These are phyloP conservation scores for Lepidochitona cinerea DNA, from an alignment of 2,888 invertebrate genomes.

Conservation along the genomic window DNA sequence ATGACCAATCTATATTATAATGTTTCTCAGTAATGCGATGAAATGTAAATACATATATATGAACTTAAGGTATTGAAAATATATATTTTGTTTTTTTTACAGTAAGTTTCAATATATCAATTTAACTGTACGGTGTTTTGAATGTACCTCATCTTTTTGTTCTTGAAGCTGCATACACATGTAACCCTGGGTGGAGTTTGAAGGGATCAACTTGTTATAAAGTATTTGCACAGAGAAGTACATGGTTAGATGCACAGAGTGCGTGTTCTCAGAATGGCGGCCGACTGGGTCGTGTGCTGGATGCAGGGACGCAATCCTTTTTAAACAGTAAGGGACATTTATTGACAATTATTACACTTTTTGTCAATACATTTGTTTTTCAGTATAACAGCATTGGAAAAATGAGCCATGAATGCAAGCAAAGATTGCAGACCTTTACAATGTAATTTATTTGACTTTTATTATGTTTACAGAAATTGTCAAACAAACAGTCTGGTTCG, in stretches of 20 bases:
- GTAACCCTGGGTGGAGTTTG: neutral
- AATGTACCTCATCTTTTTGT: too few relatives aligned
- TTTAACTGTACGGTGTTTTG: too few relatives aligned
- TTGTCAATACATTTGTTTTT: neutral
- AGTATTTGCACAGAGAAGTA: neutral
- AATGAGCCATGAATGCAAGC: neutral
- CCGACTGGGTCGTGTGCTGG: neutral
- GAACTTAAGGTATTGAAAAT: too few relatives aligned
- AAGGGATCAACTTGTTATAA: neutral
- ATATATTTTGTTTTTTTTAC: too few relatives aligned
- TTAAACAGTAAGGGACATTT: neutral
- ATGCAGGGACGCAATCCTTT: neutral
- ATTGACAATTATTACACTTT: neutral
- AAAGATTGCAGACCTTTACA: neutral
- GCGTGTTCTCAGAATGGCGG: neutral
- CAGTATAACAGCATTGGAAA: neutral
- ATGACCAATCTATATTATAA: too few relatives aligned
- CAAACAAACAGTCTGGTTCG: constrained; percentile 41
- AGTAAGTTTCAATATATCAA: too few relatives aligned
- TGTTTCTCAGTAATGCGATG: too few relatives aligned
- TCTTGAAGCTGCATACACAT: neutral
- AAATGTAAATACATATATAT: too few relatives aligned
- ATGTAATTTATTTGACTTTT: too few relatives aligned
- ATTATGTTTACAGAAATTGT: too few relatives aligned
- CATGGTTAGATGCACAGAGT: neutral